phyloP scores from a whole-genome alignment of 1,140 invertebrate species.

The Pogonus chalceus region DNA sequence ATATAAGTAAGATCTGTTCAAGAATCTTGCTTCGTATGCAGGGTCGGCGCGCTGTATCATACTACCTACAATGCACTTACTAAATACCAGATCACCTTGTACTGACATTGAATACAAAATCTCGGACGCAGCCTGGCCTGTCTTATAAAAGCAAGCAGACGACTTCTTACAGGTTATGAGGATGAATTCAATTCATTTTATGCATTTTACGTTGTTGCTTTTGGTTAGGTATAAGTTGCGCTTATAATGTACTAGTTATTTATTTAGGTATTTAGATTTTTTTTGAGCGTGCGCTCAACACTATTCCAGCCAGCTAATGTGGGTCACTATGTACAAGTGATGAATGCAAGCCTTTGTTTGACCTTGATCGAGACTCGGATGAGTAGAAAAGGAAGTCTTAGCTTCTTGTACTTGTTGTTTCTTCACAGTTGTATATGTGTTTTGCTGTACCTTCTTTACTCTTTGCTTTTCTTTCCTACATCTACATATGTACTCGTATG shows the following conservation, averaged over 20 bases:
- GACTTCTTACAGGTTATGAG: no score
- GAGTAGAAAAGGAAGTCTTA: background rate
- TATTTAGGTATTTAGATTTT: no score
- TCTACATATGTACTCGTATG: background rate
- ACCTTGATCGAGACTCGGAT: conserved; percentile 1
- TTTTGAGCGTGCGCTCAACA: background rate
- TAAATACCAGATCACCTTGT: conserved; percentile 7
- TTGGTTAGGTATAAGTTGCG: no score
- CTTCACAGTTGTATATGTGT: background rate
- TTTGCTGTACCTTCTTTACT: background rate
- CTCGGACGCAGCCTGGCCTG: background rate
- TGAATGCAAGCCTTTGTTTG: conserved; percentile 1
- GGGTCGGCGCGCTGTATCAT: background rate
- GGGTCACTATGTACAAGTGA: conserved; percentile 4
- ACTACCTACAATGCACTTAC: no score
- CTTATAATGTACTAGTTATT: no score
- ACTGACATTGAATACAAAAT: conserved; percentile 2
- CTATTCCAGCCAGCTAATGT: background rate
- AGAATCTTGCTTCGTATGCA: background rate
- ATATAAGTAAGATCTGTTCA: no score
- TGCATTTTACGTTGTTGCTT: no score
- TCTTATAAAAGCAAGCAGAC: no score
- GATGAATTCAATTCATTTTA: no score
- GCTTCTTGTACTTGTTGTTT: no score
- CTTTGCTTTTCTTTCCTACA: background rate